A percentile compares a stretch with the other conserved stretches of the same genome.
phyloP scores from a whole-genome alignment of 2,888 invertebrate genomes.

The Unio pictorum region DNA sequence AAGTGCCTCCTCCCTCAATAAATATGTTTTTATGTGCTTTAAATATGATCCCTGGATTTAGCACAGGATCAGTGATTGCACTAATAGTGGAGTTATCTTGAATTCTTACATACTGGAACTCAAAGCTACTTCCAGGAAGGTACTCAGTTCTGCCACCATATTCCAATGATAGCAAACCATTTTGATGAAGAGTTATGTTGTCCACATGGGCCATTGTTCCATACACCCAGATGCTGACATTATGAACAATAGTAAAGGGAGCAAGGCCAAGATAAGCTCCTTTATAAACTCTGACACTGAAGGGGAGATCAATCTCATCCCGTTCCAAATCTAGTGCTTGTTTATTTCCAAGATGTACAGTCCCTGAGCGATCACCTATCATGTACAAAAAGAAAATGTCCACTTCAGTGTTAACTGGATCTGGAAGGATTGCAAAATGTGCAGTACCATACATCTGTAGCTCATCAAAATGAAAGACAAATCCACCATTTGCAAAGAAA shows the following conservation, averaged over 20 bases:
- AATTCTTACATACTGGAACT: constrained; percentile 42
- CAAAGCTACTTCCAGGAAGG: constrained; percentile 22
- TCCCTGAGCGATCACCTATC: constrained; percentile 59
- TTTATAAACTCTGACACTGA: constrained; percentile 47
- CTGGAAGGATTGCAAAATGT: constrained; percentile 45
- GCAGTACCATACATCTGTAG: constrained; percentile 54
- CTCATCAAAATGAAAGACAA: constrained; percentile 47
- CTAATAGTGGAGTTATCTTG: constrained; percentile 52
- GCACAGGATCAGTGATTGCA: constrained; percentile 43
- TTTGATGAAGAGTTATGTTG: constrained; percentile 50
- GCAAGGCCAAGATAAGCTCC: constrained; percentile 48
- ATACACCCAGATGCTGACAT: constrained; percentile 56
- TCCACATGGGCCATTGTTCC: constrained; percentile 49
- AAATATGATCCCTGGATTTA: constrained; percentile 38
- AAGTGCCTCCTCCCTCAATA: constrained; percentile 55
- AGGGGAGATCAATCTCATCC: constrained; percentile 52
- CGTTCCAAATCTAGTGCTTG: constrained; percentile 49
- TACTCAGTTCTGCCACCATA: constrained; percentile 40
- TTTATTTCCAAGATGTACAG: constrained; percentile 50
- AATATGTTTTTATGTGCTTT: constrained; percentile 31
- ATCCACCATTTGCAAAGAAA: constrained; percentile 36
- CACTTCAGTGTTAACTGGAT: constrained; percentile 28
- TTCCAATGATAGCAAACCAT: constrained; percentile 46
- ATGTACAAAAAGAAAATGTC: constrained; percentile 54
- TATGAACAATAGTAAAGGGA: constrained; percentile 50